These are phyloP conservation scores for Lutjanus erythropterus DNA, from an alignment of 2,113 vertebrate genomes.

Conservation along the genomic window DNA sequence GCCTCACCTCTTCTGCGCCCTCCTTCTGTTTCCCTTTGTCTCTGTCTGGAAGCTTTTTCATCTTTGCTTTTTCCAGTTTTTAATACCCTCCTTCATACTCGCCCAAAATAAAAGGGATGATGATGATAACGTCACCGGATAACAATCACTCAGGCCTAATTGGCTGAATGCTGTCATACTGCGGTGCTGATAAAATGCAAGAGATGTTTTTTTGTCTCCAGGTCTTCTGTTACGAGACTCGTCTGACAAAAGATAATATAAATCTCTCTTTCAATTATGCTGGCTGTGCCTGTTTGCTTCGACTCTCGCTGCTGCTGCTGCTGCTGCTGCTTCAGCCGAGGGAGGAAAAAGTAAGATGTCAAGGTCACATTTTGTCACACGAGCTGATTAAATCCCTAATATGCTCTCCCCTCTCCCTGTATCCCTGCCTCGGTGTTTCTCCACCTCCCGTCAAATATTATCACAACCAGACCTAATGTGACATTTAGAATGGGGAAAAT, in stretches of 20 bases:
- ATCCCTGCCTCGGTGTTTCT: conserved; percentile 34
- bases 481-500: conserved; percentile 74
- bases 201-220: conserved; percentile 15
- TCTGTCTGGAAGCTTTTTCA: conserved; percentile 67
- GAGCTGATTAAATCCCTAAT: conserved; percentile 77
- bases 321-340: conserved; percentile 32
- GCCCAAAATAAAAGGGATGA: conserved; percentile 49
- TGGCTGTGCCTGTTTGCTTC: conserved; percentile 40
- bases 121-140: conserved; percentile 57
- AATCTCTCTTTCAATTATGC: conserved; percentile 66
- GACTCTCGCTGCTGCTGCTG: conserved; percentile 1
- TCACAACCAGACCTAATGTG: conserved; percentile 70
- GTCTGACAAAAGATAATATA: conserved; percentile 61
- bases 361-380: conserved; percentile 72
- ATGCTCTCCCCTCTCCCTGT: conserved; percentile 28
- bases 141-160: conserved; percentile 70
- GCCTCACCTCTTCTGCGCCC: conserved; percentile 68
- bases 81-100: conserved; percentile 54
- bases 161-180: conserved; percentile 56
- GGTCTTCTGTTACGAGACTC: conserved; percentile 30
- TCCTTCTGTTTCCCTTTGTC: conserved; percentile 67
- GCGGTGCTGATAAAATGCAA: conserved; percentile 40
- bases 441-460: conserved; percentile 68
- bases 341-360: conserved; percentile 53
- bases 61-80: conserved; percentile 54